Base-by-base conservation (phyloP, 1,140 invertebrate genomes). In the Teleopsis dalmanni region DNA sequence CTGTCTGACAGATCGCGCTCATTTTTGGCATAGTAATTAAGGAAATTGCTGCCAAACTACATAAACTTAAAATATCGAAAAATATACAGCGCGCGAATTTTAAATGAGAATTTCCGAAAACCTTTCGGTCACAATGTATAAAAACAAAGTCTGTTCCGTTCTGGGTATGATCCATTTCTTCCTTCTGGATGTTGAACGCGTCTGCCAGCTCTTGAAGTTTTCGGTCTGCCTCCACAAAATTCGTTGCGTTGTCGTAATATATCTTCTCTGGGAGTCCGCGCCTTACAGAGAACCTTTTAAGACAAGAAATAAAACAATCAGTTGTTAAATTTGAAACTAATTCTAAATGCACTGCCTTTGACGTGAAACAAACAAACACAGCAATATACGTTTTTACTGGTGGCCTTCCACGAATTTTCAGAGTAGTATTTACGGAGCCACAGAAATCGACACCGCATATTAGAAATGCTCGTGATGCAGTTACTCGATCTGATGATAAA, bases 341-440 rank as follows among this genome's bases (percentile, higher is more conserved):
- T 71, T 63, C 75, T 57, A 67, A 63, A 69, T 73, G 73, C 57
- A 58, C 70, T 59, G 66, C 65, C 70, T 56, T 72, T 65, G 56
- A 60, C 60, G 50, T 64, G 7, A 62, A 46, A 27, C 56, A 62
- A 5, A 56, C 43, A 16, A 48, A 48, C 3, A 48, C 3, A 3
- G 36, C 6, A 14, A 48, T 34, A 18, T 48, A 48, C 3, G 9
- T 27, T 22, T 48, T 48, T 2, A 23, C 4, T 14, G 21, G 27
- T n/a, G 9, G 14, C 27, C 4, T n/a, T n/a, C 33, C 14, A 11
- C 38, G 19, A 2, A 35, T 26, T 35, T 16, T 13, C 13, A 16
- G 29, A 1, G 21, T 49, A 13, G 26, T 35, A 2, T 11, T 13
- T n/a, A 49, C n/a, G 4, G 38, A 40, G 4, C 48, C 48, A 11